Conservation (phyloP, 2,797 vertebrate species). For the Dendrocincla tyrannina region DNA sequence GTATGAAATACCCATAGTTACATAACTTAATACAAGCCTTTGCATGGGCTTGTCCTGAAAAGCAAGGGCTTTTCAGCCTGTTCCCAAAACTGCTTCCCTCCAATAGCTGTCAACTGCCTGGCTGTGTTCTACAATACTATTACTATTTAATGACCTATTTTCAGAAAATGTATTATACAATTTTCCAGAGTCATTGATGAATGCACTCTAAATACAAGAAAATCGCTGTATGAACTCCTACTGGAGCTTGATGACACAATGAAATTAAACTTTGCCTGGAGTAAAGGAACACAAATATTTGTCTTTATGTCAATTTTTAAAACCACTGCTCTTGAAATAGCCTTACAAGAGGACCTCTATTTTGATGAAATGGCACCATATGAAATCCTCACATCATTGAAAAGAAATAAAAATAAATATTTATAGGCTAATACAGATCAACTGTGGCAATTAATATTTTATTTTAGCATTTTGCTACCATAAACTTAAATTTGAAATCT, state of each 20-base stretch:
- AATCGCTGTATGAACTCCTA: background rate
- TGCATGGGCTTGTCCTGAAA: background rate
- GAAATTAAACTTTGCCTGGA: slow-evolving; percentile 38
- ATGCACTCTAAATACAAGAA: background rate
- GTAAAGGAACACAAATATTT: slow-evolving; percentile 25
- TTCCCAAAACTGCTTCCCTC: background rate
- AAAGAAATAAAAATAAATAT: background rate
- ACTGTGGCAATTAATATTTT: background rate
- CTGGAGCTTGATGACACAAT: background rate
- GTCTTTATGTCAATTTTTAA: slow-evolving; percentile 27
- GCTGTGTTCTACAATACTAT: background rate
- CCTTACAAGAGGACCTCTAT: slow-evolving; percentile 3
- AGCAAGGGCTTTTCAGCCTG: background rate
- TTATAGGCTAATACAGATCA: background rate
- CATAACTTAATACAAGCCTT: background rate
- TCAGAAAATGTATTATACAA: background rate
- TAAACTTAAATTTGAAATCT: background rate
- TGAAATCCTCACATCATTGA: background rate
- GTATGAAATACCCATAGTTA: background rate
- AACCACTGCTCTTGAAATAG: slow-evolving; percentile 37
- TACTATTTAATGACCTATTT: slow-evolving; percentile 39
- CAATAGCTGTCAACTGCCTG: background rate
- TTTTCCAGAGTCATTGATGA: slow-evolving; percentile 36
- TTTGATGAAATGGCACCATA: background rate
- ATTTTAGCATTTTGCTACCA: background rate